phyloP scores from a whole-genome alignment of 2,113 vertebrate genomes.

The Protobothrops mucrosquamatus region DNA sequence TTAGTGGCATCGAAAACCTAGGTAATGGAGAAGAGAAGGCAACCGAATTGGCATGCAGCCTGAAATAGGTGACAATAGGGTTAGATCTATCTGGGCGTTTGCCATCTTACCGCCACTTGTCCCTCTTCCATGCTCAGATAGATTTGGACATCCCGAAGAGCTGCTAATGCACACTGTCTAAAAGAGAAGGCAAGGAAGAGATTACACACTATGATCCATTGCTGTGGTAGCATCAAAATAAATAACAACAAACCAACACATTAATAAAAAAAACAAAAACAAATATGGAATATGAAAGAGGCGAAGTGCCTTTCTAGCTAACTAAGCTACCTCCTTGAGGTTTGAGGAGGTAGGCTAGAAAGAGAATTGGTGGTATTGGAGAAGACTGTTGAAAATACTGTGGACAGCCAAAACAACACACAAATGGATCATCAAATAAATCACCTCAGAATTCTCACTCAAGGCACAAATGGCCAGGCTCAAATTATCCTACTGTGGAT shows the following conservation, averaged over 20 bases:
- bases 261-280: neutral
- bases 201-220: neutral
- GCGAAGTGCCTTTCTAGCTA: neutral
- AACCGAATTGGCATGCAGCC: neutral
- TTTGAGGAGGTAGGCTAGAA: neutral
- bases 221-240: neutral
- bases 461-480: neutral
- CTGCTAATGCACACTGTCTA: constrained; percentile 83
- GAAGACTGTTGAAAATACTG: neutral
- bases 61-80: neutral
- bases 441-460: neutral
- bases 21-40: neutral
- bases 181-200: constrained; percentile 31
- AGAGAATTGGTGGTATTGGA: neutral
- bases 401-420: neutral
- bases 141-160: constrained; percentile 77
- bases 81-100: neutral
- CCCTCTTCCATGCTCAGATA: constrained; percentile 79
- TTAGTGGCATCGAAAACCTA: constrained; percentile 92
- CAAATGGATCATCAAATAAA: neutral
- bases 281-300: neutral
- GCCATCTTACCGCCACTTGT: constrained; percentile 81
- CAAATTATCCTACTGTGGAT: neutral
- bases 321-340: neutral
- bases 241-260: neutral